Evolutionary conservation across 1,140 invertebrate species (phyloP), one percentile per base, ranked within the genome.

Genomic region (Vanessa atalanta): DNA sequence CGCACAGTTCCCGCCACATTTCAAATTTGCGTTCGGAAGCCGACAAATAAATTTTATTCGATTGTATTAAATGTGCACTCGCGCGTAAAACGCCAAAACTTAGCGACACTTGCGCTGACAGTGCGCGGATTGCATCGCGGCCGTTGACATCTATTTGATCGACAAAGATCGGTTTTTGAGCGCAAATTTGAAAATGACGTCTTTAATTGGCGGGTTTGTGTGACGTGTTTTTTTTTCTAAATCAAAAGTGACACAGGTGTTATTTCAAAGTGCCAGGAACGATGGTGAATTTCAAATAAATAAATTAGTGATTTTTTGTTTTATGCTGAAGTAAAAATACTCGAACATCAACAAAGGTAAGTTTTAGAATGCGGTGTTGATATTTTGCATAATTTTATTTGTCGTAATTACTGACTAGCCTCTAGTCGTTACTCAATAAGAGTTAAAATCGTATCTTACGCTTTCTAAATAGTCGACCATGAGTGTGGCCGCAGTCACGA

Each of bases 391-490:
- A 83, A 83, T 82, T 77, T 80, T 80, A 72, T 80, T 72, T 73
- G 31, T 70, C 61, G 71, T 73, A 67, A 73, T 67, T 76, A 76
- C 63, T 74, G 77, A 80, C 72, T 79, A 79, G 77, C 72, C 80
- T 78, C 73, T 84, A 76, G 68, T 75, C 64, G 76, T 87, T 83
- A 83, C 80, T 79, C 83, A 88, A 90, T 88, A 84, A 83, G 83
- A 88, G 79, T 80, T 80, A 83, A 81, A 83, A 82, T 83, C 73
- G 81, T 86, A 84, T 85, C 72, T 84, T 82, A 83, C 87, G 87
- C 90, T 92, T 92, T 92, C 90, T 92, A 92, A 89, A 89, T 83
- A 83, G 72, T 78, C 85, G 90, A 84, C 88, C 88, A 87, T 91
- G 89, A 91, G 88, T 91, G 87, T 88, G 83, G 79, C 83, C 79